Percentiles rank a stretch among this genome's conserved stretches.
phyloP scores from a whole-genome alignment of 2,888 invertebrate genomes.

The Hemithea aestivaria region DNA sequence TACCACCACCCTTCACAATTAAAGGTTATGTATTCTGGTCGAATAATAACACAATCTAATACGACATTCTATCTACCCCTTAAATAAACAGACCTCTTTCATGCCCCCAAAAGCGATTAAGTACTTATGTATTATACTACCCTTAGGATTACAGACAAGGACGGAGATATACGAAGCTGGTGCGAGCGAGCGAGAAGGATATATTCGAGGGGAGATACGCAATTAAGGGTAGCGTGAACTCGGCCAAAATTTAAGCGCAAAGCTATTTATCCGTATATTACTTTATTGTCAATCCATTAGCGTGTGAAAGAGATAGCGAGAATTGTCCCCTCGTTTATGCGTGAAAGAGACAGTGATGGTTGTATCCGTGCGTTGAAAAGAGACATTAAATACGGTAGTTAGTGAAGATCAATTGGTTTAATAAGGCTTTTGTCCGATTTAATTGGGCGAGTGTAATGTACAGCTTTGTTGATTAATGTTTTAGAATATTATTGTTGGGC shows the following conservation, averaged over 20 bases:
- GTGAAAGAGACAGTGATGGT: constrained; percentile 15
- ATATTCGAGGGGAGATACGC: constrained; percentile 61
- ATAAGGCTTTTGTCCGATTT: constrained; percentile 51
- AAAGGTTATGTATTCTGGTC: constrained; percentile 36
- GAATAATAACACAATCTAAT: constrained; percentile 59
- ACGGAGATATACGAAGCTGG: constrained; percentile 30
- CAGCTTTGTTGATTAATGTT: constrained; percentile 49
- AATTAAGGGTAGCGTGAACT: constrained; percentile 73
- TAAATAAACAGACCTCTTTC: constrained; percentile 71
- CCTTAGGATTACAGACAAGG: constrained; percentile 54
- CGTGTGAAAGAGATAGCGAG: constrained; percentile 30
- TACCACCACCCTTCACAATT: constrained; percentile 8
- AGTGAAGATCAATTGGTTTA: constrained; percentile 52
- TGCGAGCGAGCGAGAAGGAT: constrained; percentile 40
- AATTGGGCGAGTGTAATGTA: constrained; percentile 35
- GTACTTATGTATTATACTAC: constrained; percentile 74
- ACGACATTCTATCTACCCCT: constrained; percentile 53
- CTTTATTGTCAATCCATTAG: constrained; percentile 77
- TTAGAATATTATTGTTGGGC: constrained; percentile 46
- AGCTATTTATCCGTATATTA: constrained; percentile 75
- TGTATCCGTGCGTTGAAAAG: constrained; percentile 24
- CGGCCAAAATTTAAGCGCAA: constrained; percentile 75
- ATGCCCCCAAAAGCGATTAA: constrained; percentile 72
- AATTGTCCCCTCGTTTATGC: constrained; percentile 29
- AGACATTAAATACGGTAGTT: constrained; percentile 20